Evolutionary conservation across 2,113 vertebrate species (phyloP).

Genomic region (Gymnobelideus leadbeateri): DNA sequence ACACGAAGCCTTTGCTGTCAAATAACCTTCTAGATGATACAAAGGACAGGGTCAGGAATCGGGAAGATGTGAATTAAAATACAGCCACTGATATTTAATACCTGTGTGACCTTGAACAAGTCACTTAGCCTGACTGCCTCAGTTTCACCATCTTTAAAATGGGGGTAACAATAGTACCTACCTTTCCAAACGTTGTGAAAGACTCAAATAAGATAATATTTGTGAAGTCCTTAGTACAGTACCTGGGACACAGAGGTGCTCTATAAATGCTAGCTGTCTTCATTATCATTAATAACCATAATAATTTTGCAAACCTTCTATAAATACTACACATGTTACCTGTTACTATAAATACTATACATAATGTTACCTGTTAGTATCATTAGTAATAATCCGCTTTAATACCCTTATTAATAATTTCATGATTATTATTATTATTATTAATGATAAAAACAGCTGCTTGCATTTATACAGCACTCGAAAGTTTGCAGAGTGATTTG

Average conservation of each 20-base stretch:
- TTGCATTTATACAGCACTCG: neutral
- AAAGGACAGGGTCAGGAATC: no score
- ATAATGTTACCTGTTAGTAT: neutral
- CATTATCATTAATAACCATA: no score
- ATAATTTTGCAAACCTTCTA: neutral
- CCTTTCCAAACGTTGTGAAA: neutral
- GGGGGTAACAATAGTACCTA: neutral
- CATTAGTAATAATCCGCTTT: neutral
- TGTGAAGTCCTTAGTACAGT: neutral
- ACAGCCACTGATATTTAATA: no score
- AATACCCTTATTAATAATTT: neutral
- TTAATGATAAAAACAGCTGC: neutral
- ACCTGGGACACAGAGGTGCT: no score
- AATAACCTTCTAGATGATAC: no score
- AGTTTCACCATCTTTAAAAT: neutral
- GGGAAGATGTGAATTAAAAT: no score
- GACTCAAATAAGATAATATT: neutral
- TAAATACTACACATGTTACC: neutral
- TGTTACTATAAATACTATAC: neutral
- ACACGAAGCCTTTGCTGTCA: neutral
- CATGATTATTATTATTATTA: neutral
- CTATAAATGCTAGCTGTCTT: neutral
- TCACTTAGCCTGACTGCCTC: neutral
- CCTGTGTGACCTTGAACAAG: neutral
- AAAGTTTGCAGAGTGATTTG: neutral